Base-by-base conservation (phyloP, 2,888 invertebrate species). In the Thumatha senex region DNA sequence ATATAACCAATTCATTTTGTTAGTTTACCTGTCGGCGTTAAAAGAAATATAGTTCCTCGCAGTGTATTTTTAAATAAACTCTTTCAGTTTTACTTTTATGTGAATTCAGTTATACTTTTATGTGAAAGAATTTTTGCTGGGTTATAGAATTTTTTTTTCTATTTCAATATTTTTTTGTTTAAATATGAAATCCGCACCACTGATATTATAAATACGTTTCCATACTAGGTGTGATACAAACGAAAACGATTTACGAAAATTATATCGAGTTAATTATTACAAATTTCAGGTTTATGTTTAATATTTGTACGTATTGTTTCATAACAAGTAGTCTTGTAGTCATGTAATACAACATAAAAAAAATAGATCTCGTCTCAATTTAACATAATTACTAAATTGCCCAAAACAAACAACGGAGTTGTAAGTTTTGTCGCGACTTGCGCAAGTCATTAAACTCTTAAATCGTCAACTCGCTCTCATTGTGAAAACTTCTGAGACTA, bases 371-470 rank as follows among this genome's bases (percentile, higher is more conserved):
- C 5, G 3, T 24, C 15, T 10, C n/a, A 40, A n/a, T 29, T 31
- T 14, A 45, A 40, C 29, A 48, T 42, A 60, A 53, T 67, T 57
- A 60, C 53, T 38, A 41, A 60, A 58, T 60, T 46, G 44, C 35
- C 58, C 53, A 52, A 56, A 67, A 58, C 48, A 60, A 61, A 54
- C 33, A 48, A 40, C 35, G 49, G n/a, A 52, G 45, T 56, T 46
- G 36, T 24, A 58, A 68, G 60, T 64, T 60, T 52, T 62, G 56
- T 61, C 54, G 56, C 56, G 53, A 67, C 55, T 64, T 59, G 58
- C 58, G 46, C 58, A 62, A 67, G 51, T 67, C 60, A 62, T 69
- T 62, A 70, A 70, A 67, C 58, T 57, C 62, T 68, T 70, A 69
- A 64, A 70, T 66, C 62, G 66, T 70, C 64, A 64, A 66, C 54